Percentiles rank a stretch among this genome's conserved stretches.
Evolutionary conservation across 2,888 invertebrate species (phyloP).

Genomic region (Hedya salicella): DNA sequence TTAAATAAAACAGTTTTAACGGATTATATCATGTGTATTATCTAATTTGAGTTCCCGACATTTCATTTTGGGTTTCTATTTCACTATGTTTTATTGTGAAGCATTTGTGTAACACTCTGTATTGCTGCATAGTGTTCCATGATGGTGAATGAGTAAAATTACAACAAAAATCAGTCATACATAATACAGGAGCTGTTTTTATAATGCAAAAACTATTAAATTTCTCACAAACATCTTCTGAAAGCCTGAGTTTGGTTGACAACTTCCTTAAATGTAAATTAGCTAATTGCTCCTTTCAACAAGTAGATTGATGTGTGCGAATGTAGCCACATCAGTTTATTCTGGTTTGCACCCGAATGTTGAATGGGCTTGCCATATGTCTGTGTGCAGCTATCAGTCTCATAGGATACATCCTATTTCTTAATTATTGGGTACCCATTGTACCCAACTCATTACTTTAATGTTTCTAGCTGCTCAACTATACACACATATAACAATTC

Average conservation of each 20-base stretch:
- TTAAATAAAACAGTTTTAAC: too few species aligned
- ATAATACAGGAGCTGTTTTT: too few species aligned
- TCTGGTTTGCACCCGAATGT: constrained; percentile 23
- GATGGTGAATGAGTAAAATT: too few species aligned
- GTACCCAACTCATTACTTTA: constrained; percentile 13
- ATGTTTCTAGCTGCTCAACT: background rate
- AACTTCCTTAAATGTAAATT: background rate
- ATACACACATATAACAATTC: background rate
- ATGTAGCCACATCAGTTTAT: constrained; percentile 6
- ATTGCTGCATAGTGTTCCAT: too few species aligned
- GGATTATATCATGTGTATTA: too few species aligned
- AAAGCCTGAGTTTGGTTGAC: background rate
- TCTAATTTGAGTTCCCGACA: too few species aligned
- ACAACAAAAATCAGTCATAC: too few species aligned
- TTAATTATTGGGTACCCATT: constrained; percentile 10
- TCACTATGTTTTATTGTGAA: too few species aligned
- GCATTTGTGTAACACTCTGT: too few species aligned
- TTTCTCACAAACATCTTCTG: background rate
- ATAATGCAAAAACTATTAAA: background rate
- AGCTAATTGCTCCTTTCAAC: constrained; percentile 3
- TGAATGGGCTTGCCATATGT: constrained; percentile 7
- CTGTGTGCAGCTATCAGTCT: background rate
- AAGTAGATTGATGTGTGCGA: constrained; percentile 4
- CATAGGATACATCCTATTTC: constrained; percentile 18
- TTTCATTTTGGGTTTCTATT: too few species aligned